Percentiles rank a stretch among this genome's conserved stretches.
Conservation (phyloP, 2,113 vertebrate genomes). For the Phyllostomus discolor region DNA sequence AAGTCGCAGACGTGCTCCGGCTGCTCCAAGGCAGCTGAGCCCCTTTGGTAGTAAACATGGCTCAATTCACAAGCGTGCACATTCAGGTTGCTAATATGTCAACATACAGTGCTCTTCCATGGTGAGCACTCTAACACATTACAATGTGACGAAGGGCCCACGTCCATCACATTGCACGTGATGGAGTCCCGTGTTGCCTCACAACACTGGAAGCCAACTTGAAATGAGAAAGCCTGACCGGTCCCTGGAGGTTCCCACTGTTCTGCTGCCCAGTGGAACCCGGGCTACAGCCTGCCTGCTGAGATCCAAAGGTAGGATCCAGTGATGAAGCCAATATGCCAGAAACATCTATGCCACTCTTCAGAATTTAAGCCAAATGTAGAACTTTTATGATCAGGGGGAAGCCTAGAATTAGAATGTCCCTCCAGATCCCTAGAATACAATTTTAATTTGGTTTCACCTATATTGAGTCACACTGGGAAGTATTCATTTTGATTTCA, state of each 20-base stretch:
- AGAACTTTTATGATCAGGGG: neutral
- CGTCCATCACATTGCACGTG: neutral
- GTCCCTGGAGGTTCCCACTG: accelerated
- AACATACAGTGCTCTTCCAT: slow-evolving; percentile 24
- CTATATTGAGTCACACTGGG: neutral
- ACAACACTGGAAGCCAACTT: neutral
- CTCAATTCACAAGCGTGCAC: neutral
- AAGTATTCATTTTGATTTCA: neutral
- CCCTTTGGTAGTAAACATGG: neutral
- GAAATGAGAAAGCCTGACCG: slow-evolving; percentile 16
- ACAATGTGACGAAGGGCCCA: neutral
- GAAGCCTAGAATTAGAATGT: neutral
- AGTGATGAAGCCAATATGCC: neutral
- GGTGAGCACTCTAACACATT: neutral
- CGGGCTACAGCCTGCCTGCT: neutral
- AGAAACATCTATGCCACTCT: neutral
- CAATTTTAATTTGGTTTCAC: neutral
- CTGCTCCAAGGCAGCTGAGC: neutral
- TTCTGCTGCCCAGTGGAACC: neutral
- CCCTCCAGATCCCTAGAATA: neutral
- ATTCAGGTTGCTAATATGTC: slow-evolving; percentile 22
- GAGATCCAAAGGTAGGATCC: neutral
- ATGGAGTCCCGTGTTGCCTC: neutral
- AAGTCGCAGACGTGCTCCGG: neutral
- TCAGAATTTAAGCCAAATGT: neutral